Evolutionary conservation across 2,797 vertebrate species (phyloP).

Genomic region (Chelon auratus): DNA sequence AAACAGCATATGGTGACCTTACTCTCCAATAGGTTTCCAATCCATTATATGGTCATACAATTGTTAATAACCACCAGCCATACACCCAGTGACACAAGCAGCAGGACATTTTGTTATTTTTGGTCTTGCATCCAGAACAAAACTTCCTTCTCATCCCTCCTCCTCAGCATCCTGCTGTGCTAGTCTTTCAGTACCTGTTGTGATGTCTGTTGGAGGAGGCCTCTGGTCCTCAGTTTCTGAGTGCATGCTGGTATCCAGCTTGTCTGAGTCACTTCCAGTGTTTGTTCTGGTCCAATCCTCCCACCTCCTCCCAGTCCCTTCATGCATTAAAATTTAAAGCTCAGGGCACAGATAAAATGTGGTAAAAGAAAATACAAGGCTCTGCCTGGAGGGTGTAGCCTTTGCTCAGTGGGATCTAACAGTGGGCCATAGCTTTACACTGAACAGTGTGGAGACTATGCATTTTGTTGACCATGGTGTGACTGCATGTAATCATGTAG

Average conservation of each 20-base stretch:
- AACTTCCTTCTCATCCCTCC: slow-evolving; percentile 35
- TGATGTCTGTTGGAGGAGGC: slow-evolving; percentile 45
- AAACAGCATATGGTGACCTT: slow-evolving; percentile 14
- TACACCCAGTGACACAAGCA: slow-evolving; percentile 11
- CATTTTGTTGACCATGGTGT: background rate
- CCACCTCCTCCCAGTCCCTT: slow-evolving; percentile 39
- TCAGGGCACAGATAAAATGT: slow-evolving; percentile 31
- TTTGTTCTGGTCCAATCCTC: slow-evolving; percentile 46
- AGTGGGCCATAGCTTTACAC: background rate
- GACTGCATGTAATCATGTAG: slow-evolving; percentile 1
- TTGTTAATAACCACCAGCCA: slow-evolving; percentile 31
- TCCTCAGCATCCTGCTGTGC: slow-evolving; percentile 43
- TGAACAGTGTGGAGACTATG: background rate
- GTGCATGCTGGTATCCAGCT: slow-evolving; percentile 52
- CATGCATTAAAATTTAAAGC: slow-evolving; percentile 52
- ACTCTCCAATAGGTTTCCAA: slow-evolving; percentile 2
- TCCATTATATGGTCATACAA: background rate
- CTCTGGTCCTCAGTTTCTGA: slow-evolving; percentile 42
- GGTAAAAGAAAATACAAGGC: slow-evolving; percentile 18
- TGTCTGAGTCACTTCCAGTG: slow-evolving; percentile 48
- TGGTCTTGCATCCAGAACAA: slow-evolving; percentile 33
- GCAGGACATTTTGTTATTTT: slow-evolving; percentile 40
- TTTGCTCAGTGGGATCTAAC: slow-evolving; percentile 16
- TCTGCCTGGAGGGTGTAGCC: slow-evolving; percentile 6
- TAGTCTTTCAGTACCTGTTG: slow-evolving; percentile 48